Evolutionary conservation across 2,888 invertebrate species (phyloP).

Genomic region (Helobdella robusta): DNA sequence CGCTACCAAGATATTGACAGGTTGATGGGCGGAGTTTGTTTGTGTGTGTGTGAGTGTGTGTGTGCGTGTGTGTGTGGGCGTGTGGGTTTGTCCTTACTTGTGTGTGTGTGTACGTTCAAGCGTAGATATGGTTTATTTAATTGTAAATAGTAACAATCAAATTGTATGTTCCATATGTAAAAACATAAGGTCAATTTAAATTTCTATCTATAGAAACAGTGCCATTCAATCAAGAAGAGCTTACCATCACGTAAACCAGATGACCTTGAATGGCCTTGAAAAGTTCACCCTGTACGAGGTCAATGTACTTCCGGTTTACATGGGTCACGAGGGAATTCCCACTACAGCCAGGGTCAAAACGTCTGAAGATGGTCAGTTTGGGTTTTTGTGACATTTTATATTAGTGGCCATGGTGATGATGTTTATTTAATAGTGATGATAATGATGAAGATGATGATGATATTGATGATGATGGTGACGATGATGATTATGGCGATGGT

Average conservation of each 20-base stretch:
- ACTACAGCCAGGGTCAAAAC: slow-evolving; percentile 73
- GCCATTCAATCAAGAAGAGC: neutral
- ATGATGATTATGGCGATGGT: neutral
- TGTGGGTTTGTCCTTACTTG: too few relatives aligned
- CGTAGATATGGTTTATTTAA: too few relatives aligned
- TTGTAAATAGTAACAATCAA: too few relatives aligned
- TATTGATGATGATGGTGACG: neutral
- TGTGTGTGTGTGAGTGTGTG: too few relatives aligned
- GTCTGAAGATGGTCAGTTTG: slow-evolving; percentile 61
- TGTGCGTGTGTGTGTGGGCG: too few relatives aligned
- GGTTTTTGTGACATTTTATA: neutral
- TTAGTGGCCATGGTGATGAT: too few relatives aligned
- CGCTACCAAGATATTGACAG: slow-evolving; percentile 18
- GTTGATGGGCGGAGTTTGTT: neutral
- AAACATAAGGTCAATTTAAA: too few relatives aligned
- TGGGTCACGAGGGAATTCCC: slow-evolving; percentile 74
- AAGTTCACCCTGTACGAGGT: slow-evolving; percentile 83
- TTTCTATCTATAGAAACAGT: neutral
- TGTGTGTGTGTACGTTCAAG: too few relatives aligned
- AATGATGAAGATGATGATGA: neutral
- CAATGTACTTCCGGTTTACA: slow-evolving; percentile 81
- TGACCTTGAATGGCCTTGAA: slow-evolving; percentile 52
- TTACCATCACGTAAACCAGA: slow-evolving; percentile 1
- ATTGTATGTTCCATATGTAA: too few relatives aligned
- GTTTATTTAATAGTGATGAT: too few relatives aligned